These are phyloP conservation scores for Basileuterus tristriatus DNA, from an alignment of 2,797 vertebrate species.

Conservation along the genomic window DNA sequence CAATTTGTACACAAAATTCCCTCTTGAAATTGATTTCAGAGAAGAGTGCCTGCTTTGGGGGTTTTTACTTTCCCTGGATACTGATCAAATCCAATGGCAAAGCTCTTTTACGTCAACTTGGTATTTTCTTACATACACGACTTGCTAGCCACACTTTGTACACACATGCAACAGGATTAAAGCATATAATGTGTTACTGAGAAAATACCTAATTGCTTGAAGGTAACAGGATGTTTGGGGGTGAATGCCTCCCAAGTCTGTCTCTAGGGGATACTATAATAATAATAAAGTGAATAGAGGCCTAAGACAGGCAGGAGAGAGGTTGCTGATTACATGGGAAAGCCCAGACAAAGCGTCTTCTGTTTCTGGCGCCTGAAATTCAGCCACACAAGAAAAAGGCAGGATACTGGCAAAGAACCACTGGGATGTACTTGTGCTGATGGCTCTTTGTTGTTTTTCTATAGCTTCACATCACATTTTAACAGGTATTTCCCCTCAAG, in stretches of 20 bases:
- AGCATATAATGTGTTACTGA: neutral
- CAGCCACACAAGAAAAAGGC: constrained; percentile 10
- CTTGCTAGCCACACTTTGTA: neutral
- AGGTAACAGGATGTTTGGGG: constrained; percentile 33
- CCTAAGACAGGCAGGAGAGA: constrained; percentile 41
- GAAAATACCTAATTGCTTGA: constrained; percentile 8
- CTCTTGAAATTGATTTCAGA: neutral
- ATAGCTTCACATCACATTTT: neutral
- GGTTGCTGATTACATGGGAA: constrained; percentile 52
- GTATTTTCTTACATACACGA: neutral
- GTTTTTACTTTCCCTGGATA: neutral
- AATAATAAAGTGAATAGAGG: constrained; percentile 31
- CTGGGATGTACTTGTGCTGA: constrained; percentile 1
- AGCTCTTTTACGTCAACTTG: neutral
- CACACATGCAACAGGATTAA: neutral
- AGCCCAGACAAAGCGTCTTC: constrained; percentile 56
- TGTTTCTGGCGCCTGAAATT: constrained; percentile 62
- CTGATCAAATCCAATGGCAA: neutral
- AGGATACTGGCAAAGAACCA: constrained; percentile 52
- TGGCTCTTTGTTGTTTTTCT: constrained; percentile 25
- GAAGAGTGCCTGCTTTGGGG: neutral
- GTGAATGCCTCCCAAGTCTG: neutral
- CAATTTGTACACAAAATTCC: neutral
- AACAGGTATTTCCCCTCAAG: constrained; percentile 20
- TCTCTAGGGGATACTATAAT: constrained; percentile 42